A percentile compares a stretch with the other conserved stretches of the same genome.
Conservation (phyloP, 2,888 invertebrate genomes). For the Mesorhabditis belari region DNA sequence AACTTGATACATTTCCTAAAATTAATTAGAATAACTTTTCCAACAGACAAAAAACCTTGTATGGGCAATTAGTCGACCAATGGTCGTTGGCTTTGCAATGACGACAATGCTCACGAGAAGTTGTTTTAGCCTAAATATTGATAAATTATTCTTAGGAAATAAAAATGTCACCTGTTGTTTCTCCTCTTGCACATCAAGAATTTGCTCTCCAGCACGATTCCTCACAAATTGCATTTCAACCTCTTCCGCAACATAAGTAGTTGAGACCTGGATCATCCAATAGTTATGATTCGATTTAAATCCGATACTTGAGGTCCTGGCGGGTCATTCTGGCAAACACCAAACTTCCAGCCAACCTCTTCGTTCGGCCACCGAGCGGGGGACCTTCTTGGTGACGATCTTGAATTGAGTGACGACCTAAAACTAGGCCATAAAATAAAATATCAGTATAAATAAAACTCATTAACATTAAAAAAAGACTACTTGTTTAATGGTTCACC, state of each 20-base stretch:
- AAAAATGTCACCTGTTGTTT: constrained; percentile 15
- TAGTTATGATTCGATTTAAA: background rate
- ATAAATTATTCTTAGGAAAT: background rate
- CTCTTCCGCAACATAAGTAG: constrained; percentile 90
- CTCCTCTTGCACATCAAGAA: constrained; percentile 56
- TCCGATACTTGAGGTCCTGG: constrained; percentile 81
- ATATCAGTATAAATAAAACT: background rate
- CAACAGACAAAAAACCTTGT: constrained; percentile 71
- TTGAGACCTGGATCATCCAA: constrained; percentile 61
- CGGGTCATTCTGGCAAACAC: constrained; percentile 79
- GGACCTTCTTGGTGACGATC: constrained; percentile 63
- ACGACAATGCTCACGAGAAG: constrained; percentile 46
- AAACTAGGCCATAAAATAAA: background rate
- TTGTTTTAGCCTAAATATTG: constrained; percentile 20
- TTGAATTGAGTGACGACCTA: constrained; percentile 66
- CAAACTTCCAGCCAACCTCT: constrained; percentile 92
- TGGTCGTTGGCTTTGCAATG: constrained; percentile 65
- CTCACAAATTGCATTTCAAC: constrained; percentile 73
- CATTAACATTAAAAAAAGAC: background rate
- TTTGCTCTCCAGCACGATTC: constrained; percentile 50
- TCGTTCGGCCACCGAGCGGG: constrained; percentile 77
- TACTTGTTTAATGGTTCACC: constrained; percentile 9
- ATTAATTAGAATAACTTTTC: constrained; percentile 1
- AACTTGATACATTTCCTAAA: constrained; percentile 35
- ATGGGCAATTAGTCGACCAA: constrained; percentile 96